Conservation (phyloP, 2,888 invertebrate genomes). For the Thysanoteuthis rhombus region DNA sequence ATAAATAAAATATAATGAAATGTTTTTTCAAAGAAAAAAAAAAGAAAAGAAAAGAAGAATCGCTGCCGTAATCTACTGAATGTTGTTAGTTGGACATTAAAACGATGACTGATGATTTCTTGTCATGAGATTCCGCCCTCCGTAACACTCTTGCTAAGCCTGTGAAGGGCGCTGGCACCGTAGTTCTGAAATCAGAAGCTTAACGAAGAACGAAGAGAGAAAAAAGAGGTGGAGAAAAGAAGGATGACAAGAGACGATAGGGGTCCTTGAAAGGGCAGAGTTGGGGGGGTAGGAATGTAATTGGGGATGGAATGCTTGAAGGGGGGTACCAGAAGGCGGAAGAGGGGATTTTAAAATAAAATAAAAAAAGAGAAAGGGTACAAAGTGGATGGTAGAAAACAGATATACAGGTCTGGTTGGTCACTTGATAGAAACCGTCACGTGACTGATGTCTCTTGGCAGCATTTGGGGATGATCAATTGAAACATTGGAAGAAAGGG, state of each 20-base stretch:
- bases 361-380: no score
- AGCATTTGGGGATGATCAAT: no score
- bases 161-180: not conserved
- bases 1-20: not conserved
- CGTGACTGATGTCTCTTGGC: no score
- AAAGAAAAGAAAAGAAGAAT: not conserved
- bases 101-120: not conserved
- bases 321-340: no score
- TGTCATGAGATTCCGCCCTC: not conserved
- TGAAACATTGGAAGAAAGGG: no score
- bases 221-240: not conserved
- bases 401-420: no score
- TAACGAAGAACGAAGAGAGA: not conserved
- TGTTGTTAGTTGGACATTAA: not conserved
- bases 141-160: not conserved
- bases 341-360: no score
- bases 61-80: not conserved
- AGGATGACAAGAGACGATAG: not conserved
- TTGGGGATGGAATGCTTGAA: not conserved
- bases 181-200: not conserved
- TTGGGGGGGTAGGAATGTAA: not conserved
- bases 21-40: no score
- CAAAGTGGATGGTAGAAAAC: no score
- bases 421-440: no score
- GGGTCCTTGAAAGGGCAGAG: not conserved